A percentile compares a stretch with the other conserved stretches of the same genome.
phyloP scores from a whole-genome alignment of 2,888 invertebrate species.

The Chouioia cunea region DNA sequence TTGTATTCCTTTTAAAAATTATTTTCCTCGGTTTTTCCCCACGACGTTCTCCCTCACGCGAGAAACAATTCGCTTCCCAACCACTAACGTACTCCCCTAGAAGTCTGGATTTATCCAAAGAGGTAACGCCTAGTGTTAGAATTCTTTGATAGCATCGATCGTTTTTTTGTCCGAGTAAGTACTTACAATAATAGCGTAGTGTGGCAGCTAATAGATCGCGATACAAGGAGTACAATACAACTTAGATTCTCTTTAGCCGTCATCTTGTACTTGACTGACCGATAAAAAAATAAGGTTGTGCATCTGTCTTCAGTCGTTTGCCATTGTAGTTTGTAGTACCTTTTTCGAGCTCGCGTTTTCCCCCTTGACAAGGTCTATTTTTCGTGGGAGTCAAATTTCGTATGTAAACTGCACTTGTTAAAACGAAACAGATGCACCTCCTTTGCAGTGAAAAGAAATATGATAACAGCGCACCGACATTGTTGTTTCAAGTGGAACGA shows the following conservation, averaged over 20 bases:
- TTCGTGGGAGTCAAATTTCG: conserved; percentile 17
- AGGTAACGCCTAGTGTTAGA: background rate
- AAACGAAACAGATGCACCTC: conserved; percentile 36
- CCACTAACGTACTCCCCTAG: background rate
- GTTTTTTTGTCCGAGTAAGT: conserved; percentile 37
- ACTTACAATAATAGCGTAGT: conserved; percentile 32
- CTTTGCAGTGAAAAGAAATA: conserved; percentile 10
- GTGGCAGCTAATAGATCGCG: conserved; percentile 30
- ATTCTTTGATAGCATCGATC: conserved; percentile 33
- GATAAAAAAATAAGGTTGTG: conserved; percentile 18
- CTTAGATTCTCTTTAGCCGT: conserved; percentile 33
- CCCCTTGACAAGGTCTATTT: conserved; percentile 22
- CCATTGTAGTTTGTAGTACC: conserved; percentile 30
- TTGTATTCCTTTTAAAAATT: background rate
- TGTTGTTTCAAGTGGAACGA: conserved; percentile 22
- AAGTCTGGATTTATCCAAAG: conserved; percentile 5
- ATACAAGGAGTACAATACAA: conserved; percentile 35
- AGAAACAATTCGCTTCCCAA: conserved; percentile 6
- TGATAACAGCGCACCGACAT: conserved; percentile 7
- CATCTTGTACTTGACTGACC: conserved; percentile 11
- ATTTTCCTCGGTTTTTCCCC: conserved; percentile 13
- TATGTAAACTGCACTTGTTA: conserved; percentile 34
- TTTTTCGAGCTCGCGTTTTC: conserved; percentile 5
- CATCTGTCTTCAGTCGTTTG: conserved; percentile 31
- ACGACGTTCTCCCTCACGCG: conserved; percentile 1